Conservation (phyloP, 2,797 vertebrate species). For the Hemitrygon akajei region DNA sequence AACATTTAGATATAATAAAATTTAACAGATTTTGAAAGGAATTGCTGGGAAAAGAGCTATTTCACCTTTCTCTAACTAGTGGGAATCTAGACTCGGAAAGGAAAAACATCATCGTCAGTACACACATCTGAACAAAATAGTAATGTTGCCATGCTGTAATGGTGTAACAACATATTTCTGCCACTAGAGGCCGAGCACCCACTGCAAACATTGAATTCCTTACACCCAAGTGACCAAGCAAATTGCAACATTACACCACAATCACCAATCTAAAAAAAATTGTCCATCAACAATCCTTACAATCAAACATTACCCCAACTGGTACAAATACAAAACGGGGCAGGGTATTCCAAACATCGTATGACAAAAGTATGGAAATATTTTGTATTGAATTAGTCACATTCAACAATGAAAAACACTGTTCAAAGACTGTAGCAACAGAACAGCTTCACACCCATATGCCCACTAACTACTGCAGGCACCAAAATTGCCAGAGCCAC, state of each 20-base stretch:
- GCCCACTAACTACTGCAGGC: neutral
- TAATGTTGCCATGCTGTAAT: neutral
- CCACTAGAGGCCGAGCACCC: slow-evolving; percentile 10
- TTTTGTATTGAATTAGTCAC: neutral
- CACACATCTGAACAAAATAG: neutral
- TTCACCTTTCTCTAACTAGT: neutral
- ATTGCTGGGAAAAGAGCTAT: neutral
- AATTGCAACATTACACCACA: neutral
- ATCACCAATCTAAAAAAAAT: neutral
- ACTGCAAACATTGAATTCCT: neutral
- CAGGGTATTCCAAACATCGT: neutral
- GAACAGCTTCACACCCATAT: neutral
- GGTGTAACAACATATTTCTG: slow-evolving; percentile 5
- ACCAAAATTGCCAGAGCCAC: neutral
- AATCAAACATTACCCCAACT: no score
- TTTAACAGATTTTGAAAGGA: neutral
- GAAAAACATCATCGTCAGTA: neutral
- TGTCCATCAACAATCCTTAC: neutral
- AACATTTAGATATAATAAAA: neutral
- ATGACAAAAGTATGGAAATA: no score
- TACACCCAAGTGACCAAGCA: neutral
- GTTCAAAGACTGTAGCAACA: neutral
- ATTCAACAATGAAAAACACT: neutral
- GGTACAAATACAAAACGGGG: neutral
- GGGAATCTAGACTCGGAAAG: neutral